phyloP scores from a whole-genome alignment of 2,888 invertebrate genomes.

The Alviniconcha strummeri region DNA sequence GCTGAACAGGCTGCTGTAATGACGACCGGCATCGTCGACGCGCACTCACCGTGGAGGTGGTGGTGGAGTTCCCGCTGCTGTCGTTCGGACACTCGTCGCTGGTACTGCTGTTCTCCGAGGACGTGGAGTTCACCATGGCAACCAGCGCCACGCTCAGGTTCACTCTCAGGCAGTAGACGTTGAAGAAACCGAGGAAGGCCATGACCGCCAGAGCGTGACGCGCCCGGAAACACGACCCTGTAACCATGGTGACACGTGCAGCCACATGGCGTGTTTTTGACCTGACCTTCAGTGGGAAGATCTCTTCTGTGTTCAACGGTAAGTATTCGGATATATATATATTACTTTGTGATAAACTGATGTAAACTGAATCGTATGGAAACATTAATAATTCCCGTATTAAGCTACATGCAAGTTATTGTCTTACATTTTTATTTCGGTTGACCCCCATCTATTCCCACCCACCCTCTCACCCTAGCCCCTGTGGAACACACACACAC shows the following conservation, averaged over 20 bases:
- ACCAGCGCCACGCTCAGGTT: slow-evolving; percentile 85
- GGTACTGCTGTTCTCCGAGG: slow-evolving; percentile 17
- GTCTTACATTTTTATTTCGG: too few relatives aligned
- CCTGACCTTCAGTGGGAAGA: not conserved
- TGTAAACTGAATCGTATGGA: not conserved
- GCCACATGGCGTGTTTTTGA: not conserved
- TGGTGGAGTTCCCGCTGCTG: slow-evolving; percentile 26
- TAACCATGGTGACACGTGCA: not conserved
- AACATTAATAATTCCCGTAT: not conserved
- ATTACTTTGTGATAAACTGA: not conserved
- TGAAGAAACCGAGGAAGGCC: slow-evolving; percentile 74
- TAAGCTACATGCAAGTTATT: not conserved
- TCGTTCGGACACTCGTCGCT: slow-evolving; percentile 34
- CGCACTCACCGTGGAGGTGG: not conserved
- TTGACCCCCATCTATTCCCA: too few relatives aligned
- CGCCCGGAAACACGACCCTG: slow-evolving; percentile 45
- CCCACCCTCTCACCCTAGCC: not conserved
- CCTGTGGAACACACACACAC: not conserved
- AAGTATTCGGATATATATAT: not conserved
- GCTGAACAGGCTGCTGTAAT: not conserved
- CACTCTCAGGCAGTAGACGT: slow-evolving; percentile 77
- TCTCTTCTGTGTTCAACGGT: not conserved
- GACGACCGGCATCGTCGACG: not conserved
- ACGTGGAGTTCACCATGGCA: slow-evolving; percentile 65
- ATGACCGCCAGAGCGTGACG: slow-evolving; percentile 71